Conservation (phyloP, 2,113 vertebrate genomes). For the Catharus fuscescens region DNA sequence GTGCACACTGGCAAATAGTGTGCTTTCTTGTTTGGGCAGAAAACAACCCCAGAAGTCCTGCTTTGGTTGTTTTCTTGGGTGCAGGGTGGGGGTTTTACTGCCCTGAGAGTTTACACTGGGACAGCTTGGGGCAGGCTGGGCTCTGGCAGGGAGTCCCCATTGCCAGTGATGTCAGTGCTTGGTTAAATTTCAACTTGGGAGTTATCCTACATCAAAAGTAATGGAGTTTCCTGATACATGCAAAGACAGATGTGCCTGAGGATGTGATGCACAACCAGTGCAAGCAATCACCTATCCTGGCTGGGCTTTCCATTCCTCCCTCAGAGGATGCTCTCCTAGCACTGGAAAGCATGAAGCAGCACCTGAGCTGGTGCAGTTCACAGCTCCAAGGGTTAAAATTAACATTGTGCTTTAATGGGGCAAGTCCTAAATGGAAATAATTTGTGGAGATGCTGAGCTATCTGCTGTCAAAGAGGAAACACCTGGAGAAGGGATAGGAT, state of each 20-base stretch:
- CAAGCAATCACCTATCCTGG: background rate
- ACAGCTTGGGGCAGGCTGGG: background rate
- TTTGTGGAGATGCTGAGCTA: background rate
- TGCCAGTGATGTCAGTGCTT: background rate
- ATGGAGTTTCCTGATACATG: background rate
- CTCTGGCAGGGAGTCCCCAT: background rate
- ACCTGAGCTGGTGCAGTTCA: background rate
- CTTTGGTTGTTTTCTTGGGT: background rate
- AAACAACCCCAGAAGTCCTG: background rate
- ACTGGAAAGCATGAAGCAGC: background rate
- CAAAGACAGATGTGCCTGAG: background rate
- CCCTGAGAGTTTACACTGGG: background rate
- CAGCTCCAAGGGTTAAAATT: background rate
- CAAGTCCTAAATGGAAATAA: background rate
- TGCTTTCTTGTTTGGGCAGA: background rate
- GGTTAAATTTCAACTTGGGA: background rate
- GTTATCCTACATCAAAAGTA: rapidly evolving
- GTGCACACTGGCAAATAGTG: background rate
- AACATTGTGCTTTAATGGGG: background rate
- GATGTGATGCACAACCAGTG: rapidly evolving
- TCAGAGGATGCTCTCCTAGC: rapidly evolving
- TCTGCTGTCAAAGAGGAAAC: background rate
- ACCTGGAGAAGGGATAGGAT: background rate
- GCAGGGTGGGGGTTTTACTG: background rate
- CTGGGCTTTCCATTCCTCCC: background rate